phyloP scores from a whole-genome alignment of 2,888 invertebrate species.

The Xylocampa areola region DNA sequence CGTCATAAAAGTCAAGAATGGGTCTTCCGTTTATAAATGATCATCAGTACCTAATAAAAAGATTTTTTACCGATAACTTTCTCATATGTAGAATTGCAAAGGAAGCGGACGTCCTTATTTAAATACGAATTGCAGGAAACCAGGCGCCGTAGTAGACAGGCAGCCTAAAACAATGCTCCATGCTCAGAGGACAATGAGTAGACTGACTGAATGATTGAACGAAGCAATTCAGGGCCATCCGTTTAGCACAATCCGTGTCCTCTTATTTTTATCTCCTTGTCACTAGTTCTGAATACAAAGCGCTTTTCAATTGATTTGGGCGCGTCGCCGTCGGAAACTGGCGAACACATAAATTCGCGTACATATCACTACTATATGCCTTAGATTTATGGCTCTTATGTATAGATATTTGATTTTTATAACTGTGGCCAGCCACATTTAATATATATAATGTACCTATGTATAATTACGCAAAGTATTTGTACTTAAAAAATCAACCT shows the following conservation, averaged over 20 bases:
- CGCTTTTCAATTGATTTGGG: slow-evolving; percentile 33
- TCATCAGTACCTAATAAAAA: slow-evolving; percentile 62
- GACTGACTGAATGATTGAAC: slow-evolving; percentile 49
- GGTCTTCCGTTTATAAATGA: slow-evolving; percentile 72
- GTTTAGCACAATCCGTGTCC: slow-evolving; percentile 42
- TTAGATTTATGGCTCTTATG: slow-evolving; percentile 33
- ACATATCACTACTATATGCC: slow-evolving; percentile 13
- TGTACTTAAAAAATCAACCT: too few relatives aligned
- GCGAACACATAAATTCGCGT: slow-evolving; percentile 22
- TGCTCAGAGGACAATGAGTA: slow-evolving; percentile 62
- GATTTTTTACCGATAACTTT: slow-evolving; percentile 69
- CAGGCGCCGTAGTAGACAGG: slow-evolving; percentile 65
- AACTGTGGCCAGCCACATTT: slow-evolving; percentile 15
- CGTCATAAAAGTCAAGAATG: slow-evolving; percentile 59
- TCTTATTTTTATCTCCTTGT: slow-evolving; percentile 49
- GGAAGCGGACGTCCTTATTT: slow-evolving; percentile 86
- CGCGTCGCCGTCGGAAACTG: slow-evolving; percentile 26
- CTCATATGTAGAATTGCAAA: slow-evolving; percentile 77
- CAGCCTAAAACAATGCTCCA: slow-evolving; percentile 73
- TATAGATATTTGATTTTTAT: slow-evolving; percentile 31
- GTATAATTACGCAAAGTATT: too few relatives aligned
- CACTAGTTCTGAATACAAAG: slow-evolving; percentile 42
- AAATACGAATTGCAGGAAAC: slow-evolving; percentile 77
- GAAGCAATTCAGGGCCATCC: slow-evolving; percentile 47
- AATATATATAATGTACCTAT: background rate